phyloP scores from a whole-genome alignment of 2,888 invertebrate species.

The Limulus polyphemus region DNA sequence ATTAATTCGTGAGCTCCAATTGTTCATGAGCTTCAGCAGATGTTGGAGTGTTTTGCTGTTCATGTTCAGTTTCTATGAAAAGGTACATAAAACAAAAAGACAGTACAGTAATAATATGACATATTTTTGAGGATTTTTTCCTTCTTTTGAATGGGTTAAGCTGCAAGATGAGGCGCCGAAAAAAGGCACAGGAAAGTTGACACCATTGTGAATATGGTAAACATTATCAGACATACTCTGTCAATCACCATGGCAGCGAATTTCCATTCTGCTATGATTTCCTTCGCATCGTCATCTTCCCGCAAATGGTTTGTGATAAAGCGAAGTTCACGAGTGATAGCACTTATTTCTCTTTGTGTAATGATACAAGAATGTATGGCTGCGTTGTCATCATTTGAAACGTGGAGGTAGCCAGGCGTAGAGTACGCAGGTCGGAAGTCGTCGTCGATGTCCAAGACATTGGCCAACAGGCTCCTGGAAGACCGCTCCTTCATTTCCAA shows the following conservation, averaged over 20 bases:
- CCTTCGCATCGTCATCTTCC: constrained; percentile 85
- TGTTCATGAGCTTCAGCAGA: no score
- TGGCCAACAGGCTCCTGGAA: constrained; percentile 82
- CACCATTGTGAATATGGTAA: constrained; percentile 83
- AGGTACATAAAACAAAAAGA: no score
- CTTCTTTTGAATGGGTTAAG: constrained; percentile 43
- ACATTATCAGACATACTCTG: constrained; percentile 89
- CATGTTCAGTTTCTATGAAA: no score
- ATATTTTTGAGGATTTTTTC: no score
- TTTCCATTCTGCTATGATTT: constrained; percentile 89
- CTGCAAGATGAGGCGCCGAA: constrained; percentile 87
- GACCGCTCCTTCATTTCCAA: constrained; percentile 81
- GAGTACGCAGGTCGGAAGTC: constrained; percentile 50
- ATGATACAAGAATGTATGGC: neutral
- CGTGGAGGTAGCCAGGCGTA: neutral
- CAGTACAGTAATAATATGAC: no score
- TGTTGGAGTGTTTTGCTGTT: no score
- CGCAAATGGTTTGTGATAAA: constrained; percentile 87
- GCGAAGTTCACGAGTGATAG: constrained; percentile 86
- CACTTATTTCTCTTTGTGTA: constrained; percentile 60
- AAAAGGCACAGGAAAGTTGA: constrained; percentile 81
- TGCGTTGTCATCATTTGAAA: no score
- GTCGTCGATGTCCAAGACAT: constrained; percentile 93
- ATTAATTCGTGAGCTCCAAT: no score
- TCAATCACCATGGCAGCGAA: constrained; percentile 98